Base-by-base conservation (phyloP, 2,888 invertebrate genomes). In the Erynnis tages region DNA sequence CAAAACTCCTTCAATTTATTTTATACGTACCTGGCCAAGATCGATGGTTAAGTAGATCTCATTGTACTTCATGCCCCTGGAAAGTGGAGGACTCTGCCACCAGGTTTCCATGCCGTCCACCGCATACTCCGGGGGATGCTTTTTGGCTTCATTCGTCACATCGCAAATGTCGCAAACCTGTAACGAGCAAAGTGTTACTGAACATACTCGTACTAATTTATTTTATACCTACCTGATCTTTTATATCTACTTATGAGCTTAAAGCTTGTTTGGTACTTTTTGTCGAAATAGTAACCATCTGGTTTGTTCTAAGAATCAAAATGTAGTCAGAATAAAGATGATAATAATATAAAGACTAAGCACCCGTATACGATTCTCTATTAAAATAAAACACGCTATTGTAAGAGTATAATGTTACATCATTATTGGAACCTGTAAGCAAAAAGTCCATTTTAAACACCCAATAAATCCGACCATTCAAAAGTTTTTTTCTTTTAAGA, bases 71-170 rank as follows among this genome's bases (percentile, higher is more conserved):
- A 96, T 96, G 53, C 98, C 98, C 64, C 99, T 91, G 44, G 99
- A 99, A 16, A 99, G 91, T 0, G 99, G 99, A 0, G 99, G 99
- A 73, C 97, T 97, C 90, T 99, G 98, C 99, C 99, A 99, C 97
- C 98, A 98, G 34, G 94, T 94, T 79, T 97, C 96, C 77, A 95
- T 94, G n/a, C 98, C 98, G 76, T 99, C 98, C 62, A 97, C 97
- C 2, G 98, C 98, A 80, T 93, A 94, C 73, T 95, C 94, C 0
- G 98, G 95, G 0, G 97, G 96, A 85, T 99, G 99, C 66, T 91
- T 92, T 79, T 95, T 94, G 52, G 93, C 93, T 6, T 93, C 93
- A 62, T 91, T 91, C 19, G 90, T 91, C 14, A 93, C 93, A 79
- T 97, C 95, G 76, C 98, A 99, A 61, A 93, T 92, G 81, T 98